Evolutionary conservation across 2,888 invertebrate genomes (phyloP), one percentile per base, ranked within the genome.

Genomic region (Margaritifera margaritifera): DNA sequence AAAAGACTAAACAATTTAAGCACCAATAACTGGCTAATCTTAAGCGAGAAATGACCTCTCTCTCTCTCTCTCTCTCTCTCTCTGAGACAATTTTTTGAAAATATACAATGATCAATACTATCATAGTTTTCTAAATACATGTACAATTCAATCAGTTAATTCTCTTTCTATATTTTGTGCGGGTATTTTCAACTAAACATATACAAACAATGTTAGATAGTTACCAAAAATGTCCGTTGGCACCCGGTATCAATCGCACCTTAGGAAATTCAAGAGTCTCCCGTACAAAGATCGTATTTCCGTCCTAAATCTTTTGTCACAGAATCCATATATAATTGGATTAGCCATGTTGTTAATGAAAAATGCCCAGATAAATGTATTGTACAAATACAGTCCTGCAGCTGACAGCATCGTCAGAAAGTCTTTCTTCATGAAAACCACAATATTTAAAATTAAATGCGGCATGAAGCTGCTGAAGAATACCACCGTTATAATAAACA

Each of bases 401-500:
- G 75, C 75, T 31, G 69, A 74, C 60, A 79, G 62, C 11, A 61
- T 68, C 8, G 69, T 55, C 11, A 78, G 69, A 56, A 80, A 80
- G 20, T 69, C 59, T 42, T 75, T 79, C 53, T 80, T 78, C 18
- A 80, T 4, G 60, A 79, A 77, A 42, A 75, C 74, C 0, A 80
- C 54, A 18, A 77, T 71, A 62, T 77, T 81, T 24, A 85, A 64
- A 4, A 68, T 57, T 24, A 84, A 71, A 54, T 81, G 80, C 2
- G 85, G 85, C n/a, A 84, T 69, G 55, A 81, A 84, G 64, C 83
- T 83, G 6, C 78, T 5, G 3, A 84, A 75, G 54, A 84, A 85
- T 11, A 80, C 79, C 11, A 80, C 20, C 0, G 85, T 83, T 25
- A 85, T 80, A 8, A 76, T 52, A 52, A 82, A 79, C 2, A 82